These are phyloP conservation scores for Buathra laborator DNA, from an alignment of 2,888 invertebrate genomes.

Conservation along the genomic window DNA sequence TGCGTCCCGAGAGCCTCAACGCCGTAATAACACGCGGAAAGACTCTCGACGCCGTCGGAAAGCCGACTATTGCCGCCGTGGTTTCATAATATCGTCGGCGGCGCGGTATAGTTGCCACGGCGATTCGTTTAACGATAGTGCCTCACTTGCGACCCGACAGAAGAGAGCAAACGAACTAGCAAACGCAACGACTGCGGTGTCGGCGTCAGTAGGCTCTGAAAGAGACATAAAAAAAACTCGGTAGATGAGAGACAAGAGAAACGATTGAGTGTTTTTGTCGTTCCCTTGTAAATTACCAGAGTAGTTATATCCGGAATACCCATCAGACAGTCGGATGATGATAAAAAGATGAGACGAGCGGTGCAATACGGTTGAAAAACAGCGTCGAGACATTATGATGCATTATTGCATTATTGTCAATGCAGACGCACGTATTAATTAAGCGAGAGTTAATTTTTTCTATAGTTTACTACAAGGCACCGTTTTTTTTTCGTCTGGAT, in stretches of 20 bases:
- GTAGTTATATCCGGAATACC: constrained; percentile 36
- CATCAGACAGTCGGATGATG: constrained; percentile 20
- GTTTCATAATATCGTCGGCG: constrained; percentile 65
- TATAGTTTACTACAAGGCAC: neutral
- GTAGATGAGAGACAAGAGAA: constrained; percentile 55
- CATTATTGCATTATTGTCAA: constrained; percentile 45
- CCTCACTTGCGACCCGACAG: constrained; percentile 30
- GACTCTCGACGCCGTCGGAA: constrained; percentile 37
- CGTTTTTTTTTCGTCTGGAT: neutral
- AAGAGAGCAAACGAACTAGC: constrained; percentile 22
- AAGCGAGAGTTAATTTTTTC: neutral
- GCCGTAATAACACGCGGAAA: constrained; percentile 63
- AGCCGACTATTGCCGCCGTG: constrained; percentile 39
- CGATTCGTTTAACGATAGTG: constrained; percentile 67
- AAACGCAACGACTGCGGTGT: constrained; percentile 26
- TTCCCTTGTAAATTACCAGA: constrained; percentile 58
- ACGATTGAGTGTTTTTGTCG: constrained; percentile 66
- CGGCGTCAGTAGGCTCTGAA: constrained; percentile 21
- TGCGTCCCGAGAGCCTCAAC: constrained; percentile 59
- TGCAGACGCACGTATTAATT: constrained; percentile 17
- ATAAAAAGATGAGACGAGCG: constrained; percentile 1
- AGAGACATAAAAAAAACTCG: constrained; percentile 24
- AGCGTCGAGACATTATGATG: constrained; percentile 22
- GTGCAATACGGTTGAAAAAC: constrained; percentile 18
- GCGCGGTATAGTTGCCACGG: constrained; percentile 47